These are phyloP conservation scores for Microctonus hyperodae DNA, from an alignment of 2,888 invertebrate species.

Conservation along the genomic window DNA sequence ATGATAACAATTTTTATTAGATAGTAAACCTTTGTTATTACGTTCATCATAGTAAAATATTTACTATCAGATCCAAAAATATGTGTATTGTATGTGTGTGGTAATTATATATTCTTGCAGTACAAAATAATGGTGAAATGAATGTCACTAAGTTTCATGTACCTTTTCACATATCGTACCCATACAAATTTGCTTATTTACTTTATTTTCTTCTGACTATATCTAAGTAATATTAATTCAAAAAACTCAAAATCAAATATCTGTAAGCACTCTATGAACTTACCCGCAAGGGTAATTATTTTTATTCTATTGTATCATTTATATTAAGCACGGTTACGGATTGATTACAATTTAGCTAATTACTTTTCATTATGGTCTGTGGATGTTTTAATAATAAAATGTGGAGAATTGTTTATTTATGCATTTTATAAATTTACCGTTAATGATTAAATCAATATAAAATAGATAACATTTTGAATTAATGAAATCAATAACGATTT, in stretches of 20 bases:
- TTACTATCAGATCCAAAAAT: not conserved
- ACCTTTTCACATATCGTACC: not conserved
- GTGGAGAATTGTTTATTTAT: conserved; percentile 28
- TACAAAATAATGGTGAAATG: conserved; percentile 23
- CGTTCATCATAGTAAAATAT: not conserved
- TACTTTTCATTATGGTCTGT: conserved; percentile 36
- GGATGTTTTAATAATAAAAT: conserved; percentile 39
- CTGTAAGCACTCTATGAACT: conserved; percentile 2
- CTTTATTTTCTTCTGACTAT: not conserved
- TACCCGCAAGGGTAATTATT: conserved; percentile 24
- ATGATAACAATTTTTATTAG: not conserved
- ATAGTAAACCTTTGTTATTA: not conserved
- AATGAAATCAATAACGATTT: not conserved
- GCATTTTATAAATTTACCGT: not conserved
- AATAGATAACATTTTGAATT: not conserved
- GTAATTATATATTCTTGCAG: conserved; percentile 27
- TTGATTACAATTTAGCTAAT: conserved; percentile 32
- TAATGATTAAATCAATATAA: not conserved
- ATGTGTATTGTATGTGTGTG: conserved; percentile 17
- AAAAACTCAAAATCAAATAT: not conserved
- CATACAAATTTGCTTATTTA: not conserved
- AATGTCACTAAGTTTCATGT: not conserved
- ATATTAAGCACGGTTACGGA: conserved; percentile 33
- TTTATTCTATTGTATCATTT: conserved; percentile 29
- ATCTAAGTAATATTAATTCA: not conserved